A percentile compares a stretch with the other conserved stretches of the same genome.
These are phyloP conservation scores for Sarcophilus harrisii DNA, from an alignment of 2,797 vertebrate species.

Conservation along the genomic window DNA sequence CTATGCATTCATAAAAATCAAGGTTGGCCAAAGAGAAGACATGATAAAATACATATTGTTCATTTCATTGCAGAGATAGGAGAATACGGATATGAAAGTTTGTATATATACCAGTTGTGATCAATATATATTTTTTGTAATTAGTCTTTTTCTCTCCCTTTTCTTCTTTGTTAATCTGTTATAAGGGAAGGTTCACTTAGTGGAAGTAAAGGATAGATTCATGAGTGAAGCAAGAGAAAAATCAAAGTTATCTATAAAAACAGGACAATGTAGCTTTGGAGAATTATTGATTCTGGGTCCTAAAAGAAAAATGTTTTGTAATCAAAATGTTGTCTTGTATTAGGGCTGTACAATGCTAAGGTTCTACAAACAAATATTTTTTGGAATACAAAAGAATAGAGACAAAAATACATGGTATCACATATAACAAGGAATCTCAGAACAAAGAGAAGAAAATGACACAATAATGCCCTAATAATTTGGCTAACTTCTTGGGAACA, in stretches of 20 bases:
- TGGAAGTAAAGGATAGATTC: background rate
- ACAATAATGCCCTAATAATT: conserved; percentile 59
- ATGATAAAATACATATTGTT: background rate
- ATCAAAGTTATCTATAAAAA: background rate
- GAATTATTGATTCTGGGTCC: background rate
- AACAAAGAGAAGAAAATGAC: background rate
- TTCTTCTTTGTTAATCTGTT: background rate
- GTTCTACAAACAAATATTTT: background rate
- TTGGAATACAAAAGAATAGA: conserved; percentile 24
- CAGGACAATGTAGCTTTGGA: background rate
- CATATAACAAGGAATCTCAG: background rate
- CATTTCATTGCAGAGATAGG: background rate
- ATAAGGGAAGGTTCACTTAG: background rate
- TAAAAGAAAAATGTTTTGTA: background rate
- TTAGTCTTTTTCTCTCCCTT: background rate
- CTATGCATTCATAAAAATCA: background rate
- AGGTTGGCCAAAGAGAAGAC: background rate
- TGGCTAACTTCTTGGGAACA: conserved; percentile 67
- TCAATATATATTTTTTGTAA: background rate
- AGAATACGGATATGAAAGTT: background rate
- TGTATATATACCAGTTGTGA: background rate
- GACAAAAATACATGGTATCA: conserved; percentile 47
- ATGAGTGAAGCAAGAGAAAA: background rate
- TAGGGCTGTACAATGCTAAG: background rate
- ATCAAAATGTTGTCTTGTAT: background rate